Evolutionary conservation across 2,113 vertebrate genomes (phyloP).

Genomic region (Nibea albiflora): DNA sequence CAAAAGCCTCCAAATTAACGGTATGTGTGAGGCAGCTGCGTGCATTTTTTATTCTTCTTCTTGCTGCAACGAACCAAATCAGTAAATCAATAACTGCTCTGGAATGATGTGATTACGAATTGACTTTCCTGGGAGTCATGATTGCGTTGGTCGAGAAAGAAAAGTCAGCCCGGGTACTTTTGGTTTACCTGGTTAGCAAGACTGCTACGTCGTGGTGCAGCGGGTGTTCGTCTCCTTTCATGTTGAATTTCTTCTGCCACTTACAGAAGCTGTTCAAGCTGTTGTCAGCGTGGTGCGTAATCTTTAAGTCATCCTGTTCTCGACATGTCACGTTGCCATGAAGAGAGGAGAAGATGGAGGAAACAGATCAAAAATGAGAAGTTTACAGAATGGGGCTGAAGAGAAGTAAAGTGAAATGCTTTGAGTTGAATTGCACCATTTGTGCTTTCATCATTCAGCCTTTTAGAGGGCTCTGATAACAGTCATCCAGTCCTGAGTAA

Average conservation of each 20-base stretch:
- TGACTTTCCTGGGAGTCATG: neutral
- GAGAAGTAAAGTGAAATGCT: neutral
- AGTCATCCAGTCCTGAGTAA: neutral
- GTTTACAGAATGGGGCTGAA: neutral
- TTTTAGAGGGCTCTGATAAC: neutral
- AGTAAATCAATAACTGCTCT: neutral
- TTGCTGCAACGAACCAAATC: neutral
- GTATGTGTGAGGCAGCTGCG: neutral
- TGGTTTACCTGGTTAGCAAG: constrained; percentile 92
- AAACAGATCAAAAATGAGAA: neutral
- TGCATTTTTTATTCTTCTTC: neutral
- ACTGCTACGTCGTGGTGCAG: constrained; percentile 94
- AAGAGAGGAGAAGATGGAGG: neutral
- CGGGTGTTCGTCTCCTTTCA: constrained; percentile 91
- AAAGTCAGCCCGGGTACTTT: neutral
- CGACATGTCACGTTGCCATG: neutral
- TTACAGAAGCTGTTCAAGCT: constrained; percentile 96
- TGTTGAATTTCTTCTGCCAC: constrained; percentile 95
- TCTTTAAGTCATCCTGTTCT: constrained; percentile 92
- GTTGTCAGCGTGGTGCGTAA: constrained; percentile 95
- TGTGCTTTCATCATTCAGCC: too few species aligned
- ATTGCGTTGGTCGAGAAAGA: neutral
- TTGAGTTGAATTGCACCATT: neutral
- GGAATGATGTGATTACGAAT: too few species aligned
- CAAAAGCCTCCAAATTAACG: neutral